Evolutionary conservation across 2,797 vertebrate species (phyloP).

Genomic region (Cetoscarus ocellatus): DNA sequence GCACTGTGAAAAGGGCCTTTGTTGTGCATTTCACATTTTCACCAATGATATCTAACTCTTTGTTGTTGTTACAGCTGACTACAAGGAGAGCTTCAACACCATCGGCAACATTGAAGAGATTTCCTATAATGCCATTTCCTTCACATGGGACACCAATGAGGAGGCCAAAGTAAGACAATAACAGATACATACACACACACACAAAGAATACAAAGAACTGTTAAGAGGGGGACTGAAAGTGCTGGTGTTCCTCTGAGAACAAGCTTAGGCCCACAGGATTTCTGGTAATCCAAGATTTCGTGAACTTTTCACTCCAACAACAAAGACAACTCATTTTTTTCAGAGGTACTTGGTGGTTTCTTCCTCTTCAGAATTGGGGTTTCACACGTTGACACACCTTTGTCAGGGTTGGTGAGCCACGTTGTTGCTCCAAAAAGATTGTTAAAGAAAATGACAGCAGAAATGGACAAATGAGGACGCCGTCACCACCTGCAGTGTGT

Average conservation of each 20-base stretch:
- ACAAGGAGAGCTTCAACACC: slow-evolving; percentile 99
- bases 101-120: slow-evolving; percentile 99
- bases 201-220: not conserved
- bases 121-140: slow-evolving; percentile 97
- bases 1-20: too few species aligned
- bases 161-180: slow-evolving; percentile 92
- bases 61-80: slow-evolving; percentile 88
- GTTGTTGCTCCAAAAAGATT: slow-evolving; percentile 42
- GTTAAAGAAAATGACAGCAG: slow-evolving; percentile 27
- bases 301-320: slow-evolving; percentile 32
- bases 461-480: slow-evolving; percentile 19
- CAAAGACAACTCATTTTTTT: slow-evolving; percentile 13
- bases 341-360: slow-evolving; percentile 5
- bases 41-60: not conserved
- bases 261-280: slow-evolving; percentile 28
- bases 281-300: slow-evolving; percentile 20
- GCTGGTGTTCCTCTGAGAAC: slow-evolving; percentile 14
- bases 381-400: slow-evolving; percentile 29
- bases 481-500: slow-evolving; percentile 22
- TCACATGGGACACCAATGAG: slow-evolving; percentile 98
- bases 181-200: not conserved
- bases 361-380: slow-evolving; percentile 5
- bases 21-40: too few species aligned
- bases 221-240: not conserved
- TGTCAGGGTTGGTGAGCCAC: slow-evolving; percentile 14